These are phyloP conservation scores for Paramacrobiotus metropolitanus DNA, from an alignment of 1,140 invertebrate genomes.

Conservation along the genomic window DNA sequence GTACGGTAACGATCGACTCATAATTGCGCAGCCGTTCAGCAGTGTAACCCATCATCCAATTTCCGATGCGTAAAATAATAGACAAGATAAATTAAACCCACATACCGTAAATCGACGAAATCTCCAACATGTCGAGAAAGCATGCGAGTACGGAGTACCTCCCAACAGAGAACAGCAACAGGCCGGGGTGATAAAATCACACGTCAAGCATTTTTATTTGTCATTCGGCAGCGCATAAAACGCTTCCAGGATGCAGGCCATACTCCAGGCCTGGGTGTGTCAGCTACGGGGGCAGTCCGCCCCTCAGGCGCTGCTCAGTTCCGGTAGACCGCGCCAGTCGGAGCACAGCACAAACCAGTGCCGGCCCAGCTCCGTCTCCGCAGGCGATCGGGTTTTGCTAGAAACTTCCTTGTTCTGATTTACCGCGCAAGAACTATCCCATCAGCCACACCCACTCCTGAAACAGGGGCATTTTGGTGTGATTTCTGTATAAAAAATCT, in stretches of 20 bases:
- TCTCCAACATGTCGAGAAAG: no score
- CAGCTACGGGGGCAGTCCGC: slow-evolving; percentile 58
- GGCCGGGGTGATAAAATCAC: no score
- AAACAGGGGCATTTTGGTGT: no score
- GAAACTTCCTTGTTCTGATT: slow-evolving; percentile 37
- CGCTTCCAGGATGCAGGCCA: slow-evolving; percentile 55
- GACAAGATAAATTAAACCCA: no score
- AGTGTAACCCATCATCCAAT: slow-evolving; percentile 75
- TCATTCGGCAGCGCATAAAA: no score
- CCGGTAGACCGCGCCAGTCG: slow-evolving; percentile 74
- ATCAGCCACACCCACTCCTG: slow-evolving; percentile 93
- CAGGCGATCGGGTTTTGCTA: slow-evolving; percentile 39
- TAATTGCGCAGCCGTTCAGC: slow-evolving; percentile 39
- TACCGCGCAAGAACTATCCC: slow-evolving; percentile 69
- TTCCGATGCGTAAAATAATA: slow-evolving; percentile 65
- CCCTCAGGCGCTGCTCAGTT: slow-evolving; percentile 77
- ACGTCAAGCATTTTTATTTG: no score
- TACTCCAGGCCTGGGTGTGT: slow-evolving; percentile 86
- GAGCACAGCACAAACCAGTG: slow-evolving; percentile 45
- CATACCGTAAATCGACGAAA: no score
- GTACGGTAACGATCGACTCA: slow-evolving; percentile 33
- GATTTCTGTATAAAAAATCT: no score
- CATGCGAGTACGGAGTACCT: no score
- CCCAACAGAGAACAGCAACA: no score
- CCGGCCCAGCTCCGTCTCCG: slow-evolving; percentile 39